Evolutionary conservation across 2,797 vertebrate genomes (phyloP), one percentile per base, ranked within the genome.

Genomic region (Orestias chungarensis): DNA sequence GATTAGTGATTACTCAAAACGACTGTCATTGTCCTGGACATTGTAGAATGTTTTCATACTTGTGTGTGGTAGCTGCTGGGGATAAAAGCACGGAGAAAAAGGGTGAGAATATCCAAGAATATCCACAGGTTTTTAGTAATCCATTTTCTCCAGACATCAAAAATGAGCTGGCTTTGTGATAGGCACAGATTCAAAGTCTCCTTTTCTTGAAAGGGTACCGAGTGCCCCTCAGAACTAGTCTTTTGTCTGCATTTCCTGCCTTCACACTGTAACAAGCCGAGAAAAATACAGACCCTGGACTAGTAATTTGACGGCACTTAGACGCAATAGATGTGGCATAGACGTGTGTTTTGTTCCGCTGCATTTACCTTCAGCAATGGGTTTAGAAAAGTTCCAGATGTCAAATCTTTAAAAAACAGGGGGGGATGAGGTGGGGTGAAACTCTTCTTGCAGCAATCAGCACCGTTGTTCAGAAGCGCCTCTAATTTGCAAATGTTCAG

Each of bases 181-280:
- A 76, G 81, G 74, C 82, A 61, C 78, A 75, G 67, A 82, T 70
- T 75, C 73, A 76, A 74, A 87, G 80, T 78, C 83, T 25, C 66
- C 44, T 23, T 86, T 82, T 88, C 71, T 81, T 83, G 64, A 77
- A 86, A 62, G 20, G 79, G 80, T 82, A 80, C 79, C 25, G 40
- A 87, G 88, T 79, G 75, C 75, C 79, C 82, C 84, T 81, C 40
- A 82, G 78, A 83, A 72, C 87, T 83, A 85, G 80, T 88, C 87
- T 79, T 84, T 84, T 79, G 87, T 90, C 90, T 88, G 88, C 75
- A 68, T 88, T 89, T 87, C 76, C 86, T 91, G 89, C 90, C 90
- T 92, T 92, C 82, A 80, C 74, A 80, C 82, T 81, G 69, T 77
- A 79, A 86, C 84, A 84, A 81, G 81, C 75, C 49, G 1, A 81